Percentiles rank a stretch among this genome's conserved stretches.
phyloP scores from a whole-genome alignment of 2,113 vertebrate genomes.

The Puntigrus tetrazona region DNA sequence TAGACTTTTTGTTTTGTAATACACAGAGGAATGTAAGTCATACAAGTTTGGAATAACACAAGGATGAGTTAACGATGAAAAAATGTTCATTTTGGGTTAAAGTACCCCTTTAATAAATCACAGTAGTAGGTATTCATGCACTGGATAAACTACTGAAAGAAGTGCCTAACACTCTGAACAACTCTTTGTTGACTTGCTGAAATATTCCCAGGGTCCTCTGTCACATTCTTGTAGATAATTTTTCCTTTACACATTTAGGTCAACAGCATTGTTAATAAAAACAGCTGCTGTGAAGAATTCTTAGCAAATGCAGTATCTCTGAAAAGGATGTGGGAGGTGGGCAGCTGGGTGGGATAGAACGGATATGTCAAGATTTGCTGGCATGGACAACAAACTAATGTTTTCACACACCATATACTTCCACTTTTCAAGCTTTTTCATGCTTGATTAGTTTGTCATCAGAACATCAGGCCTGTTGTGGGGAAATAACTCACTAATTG shows the following conservation, averaged over 20 bases:
- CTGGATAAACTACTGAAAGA: not conserved
- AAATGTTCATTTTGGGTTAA: not conserved
- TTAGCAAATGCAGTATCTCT: slow-evolving; percentile 27
- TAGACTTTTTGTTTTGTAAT: not conserved
- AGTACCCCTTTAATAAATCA: not conserved
- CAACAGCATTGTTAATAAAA: slow-evolving; percentile 7
- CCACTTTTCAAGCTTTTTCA: not conserved
- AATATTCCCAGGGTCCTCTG: not conserved
- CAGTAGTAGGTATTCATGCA: not conserved
- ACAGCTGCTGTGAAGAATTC: slow-evolving; percentile 24
- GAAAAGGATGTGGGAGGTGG: slow-evolving; percentile 14
- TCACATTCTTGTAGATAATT: not conserved
- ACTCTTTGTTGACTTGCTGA: not conserved
- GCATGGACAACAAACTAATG: not conserved
- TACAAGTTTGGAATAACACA: not conserved
- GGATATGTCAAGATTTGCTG: slow-evolving; percentile 44
- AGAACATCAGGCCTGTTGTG: slow-evolving; percentile 14
- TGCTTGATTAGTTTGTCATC: slow-evolving; percentile 46
- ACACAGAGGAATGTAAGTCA: not conserved
- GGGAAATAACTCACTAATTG: slow-evolving; percentile 3
- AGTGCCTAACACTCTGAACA: not conserved
- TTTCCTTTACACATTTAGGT: slow-evolving; percentile 21
- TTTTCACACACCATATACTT: not conserved
- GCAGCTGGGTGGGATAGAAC: slow-evolving; percentile 18
- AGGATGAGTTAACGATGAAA: not conserved